Evolutionary conservation across 2,888 invertebrate species (phyloP).

Genomic region (Coleophora deauratella): DNA sequence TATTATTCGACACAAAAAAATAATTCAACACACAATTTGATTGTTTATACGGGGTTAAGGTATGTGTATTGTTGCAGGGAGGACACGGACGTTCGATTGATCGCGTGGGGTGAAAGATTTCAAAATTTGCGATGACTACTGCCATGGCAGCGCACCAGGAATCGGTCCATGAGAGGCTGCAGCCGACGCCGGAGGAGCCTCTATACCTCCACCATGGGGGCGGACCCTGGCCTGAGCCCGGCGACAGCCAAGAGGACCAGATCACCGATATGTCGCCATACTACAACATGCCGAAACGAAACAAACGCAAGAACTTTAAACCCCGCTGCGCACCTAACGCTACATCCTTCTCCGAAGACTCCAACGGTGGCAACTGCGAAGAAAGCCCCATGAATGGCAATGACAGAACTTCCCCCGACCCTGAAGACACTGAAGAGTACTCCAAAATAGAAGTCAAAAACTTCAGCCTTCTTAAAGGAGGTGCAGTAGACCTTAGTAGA

Average conservation of each 20-base stretch:
- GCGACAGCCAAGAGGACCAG: constrained; percentile 55
- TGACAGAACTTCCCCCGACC: constrained; percentile 52
- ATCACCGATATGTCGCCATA: constrained; percentile 57
- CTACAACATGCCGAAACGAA: constrained; percentile 76
- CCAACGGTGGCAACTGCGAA: constrained; percentile 49
- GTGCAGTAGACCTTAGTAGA: constrained; percentile 66
- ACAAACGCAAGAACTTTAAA: constrained; percentile 86
- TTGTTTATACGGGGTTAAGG: constrained; percentile 42
- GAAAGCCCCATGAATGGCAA: constrained; percentile 55
- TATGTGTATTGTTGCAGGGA: constrained; percentile 35
- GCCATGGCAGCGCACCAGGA: constrained; percentile 73
- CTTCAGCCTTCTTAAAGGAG: constrained; percentile 62
- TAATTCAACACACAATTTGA: constrained; percentile 63
- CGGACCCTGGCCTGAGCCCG: constrained; percentile 64
- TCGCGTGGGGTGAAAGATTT: constrained; percentile 41
- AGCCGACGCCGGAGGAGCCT: constrained; percentile 58
- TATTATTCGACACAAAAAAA: constrained; percentile 61
- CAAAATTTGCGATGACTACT: constrained; percentile 71
- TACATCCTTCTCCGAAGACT: constrained; percentile 64
- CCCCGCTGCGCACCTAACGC: constrained; percentile 80
- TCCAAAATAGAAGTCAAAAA: constrained; percentile 68
- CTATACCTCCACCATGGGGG: constrained; percentile 66
- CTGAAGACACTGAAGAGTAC: constrained; percentile 43
- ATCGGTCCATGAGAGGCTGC: constrained; percentile 69
- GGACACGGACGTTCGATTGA: constrained; percentile 52